A percentile compares a stretch with the other conserved stretches of the same genome.
These are phyloP conservation scores for Rhinichthys klamathensis DNA, from an alignment of 2,113 vertebrate genomes.

Conservation along the genomic window DNA sequence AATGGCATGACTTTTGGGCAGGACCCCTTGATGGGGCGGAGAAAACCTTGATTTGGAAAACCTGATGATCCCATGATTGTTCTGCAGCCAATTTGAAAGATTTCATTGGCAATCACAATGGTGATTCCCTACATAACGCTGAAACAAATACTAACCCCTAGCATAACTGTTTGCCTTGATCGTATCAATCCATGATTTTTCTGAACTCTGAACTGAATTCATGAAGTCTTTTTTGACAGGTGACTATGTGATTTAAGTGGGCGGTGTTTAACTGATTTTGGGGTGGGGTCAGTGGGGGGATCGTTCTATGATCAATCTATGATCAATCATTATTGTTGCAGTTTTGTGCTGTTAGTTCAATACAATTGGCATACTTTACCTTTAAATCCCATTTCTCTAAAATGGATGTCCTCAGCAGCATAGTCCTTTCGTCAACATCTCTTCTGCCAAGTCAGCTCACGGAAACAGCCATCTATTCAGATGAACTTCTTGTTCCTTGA, in stretches of 20 bases:
- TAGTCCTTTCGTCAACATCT: not conserved
- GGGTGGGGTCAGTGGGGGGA: not conserved
- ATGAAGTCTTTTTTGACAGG: not conserved
- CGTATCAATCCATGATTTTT: not conserved
- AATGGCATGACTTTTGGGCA: no score
- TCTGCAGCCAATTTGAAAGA: no score
- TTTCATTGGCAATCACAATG: no score
- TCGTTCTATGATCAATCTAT: no score
- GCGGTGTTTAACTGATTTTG: not conserved
- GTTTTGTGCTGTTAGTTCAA: not conserved
- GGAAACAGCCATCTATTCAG: not conserved
- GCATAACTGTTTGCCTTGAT: not conserved
- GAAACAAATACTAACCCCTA: not conserved
- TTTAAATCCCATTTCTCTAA: slow-evolving; percentile 1
- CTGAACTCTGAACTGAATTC: not conserved
- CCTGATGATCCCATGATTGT: no score
- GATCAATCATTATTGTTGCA: not conserved
- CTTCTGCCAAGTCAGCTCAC: slow-evolving; percentile 17
- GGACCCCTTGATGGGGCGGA: no score
- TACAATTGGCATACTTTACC: not conserved
- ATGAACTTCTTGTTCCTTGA: not conserved
- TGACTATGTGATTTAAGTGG: not conserved
- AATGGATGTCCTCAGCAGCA: not conserved
- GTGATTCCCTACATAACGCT: no score
- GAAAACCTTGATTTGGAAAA: no score